Evolutionary conservation across 2,113 vertebrate species (phyloP).

Genomic region (Prietella phreatophila): DNA sequence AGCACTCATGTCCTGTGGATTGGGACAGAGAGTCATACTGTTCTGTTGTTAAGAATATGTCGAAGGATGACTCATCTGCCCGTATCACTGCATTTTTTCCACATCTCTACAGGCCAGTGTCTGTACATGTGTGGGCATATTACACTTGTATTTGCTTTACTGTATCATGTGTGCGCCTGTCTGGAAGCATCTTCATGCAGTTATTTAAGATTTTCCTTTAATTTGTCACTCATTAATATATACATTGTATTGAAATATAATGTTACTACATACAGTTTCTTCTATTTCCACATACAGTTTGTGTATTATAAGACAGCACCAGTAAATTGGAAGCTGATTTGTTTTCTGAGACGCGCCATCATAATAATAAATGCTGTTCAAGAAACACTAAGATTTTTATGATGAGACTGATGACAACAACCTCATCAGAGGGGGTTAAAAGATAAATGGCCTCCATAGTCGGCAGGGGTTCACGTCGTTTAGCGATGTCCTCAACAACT

Average conservation of each 20-base stretch:
- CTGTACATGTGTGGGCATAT: neutral
- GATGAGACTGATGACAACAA: slow-evolving; percentile 53
- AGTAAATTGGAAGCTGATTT: neutral
- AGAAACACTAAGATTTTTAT: neutral
- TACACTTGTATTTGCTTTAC: neutral
- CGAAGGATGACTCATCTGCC: neutral
- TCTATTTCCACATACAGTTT: neutral
- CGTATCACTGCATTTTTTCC: neutral
- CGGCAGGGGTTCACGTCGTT: slow-evolving; percentile 89
- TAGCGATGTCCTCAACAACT: slow-evolving; percentile 97
- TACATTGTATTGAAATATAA: neutral
- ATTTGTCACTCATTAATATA: neutral
- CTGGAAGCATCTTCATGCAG: neutral
- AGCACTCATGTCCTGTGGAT: neutral
- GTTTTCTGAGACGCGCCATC: neutral
- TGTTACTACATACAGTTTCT: neutral
- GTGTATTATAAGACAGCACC: neutral
- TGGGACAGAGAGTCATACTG: neutral
- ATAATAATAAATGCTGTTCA: neutral
- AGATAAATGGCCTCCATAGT: slow-evolving; percentile 97
- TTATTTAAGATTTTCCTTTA: neutral
- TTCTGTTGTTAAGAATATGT: neutral
- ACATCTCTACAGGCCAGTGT: neutral
- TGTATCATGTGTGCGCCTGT: neutral
- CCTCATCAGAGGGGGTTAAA: slow-evolving; percentile 93